Base-by-base conservation (phyloP, 2,888 invertebrate species). In the Lasioglossum morio region DNA sequence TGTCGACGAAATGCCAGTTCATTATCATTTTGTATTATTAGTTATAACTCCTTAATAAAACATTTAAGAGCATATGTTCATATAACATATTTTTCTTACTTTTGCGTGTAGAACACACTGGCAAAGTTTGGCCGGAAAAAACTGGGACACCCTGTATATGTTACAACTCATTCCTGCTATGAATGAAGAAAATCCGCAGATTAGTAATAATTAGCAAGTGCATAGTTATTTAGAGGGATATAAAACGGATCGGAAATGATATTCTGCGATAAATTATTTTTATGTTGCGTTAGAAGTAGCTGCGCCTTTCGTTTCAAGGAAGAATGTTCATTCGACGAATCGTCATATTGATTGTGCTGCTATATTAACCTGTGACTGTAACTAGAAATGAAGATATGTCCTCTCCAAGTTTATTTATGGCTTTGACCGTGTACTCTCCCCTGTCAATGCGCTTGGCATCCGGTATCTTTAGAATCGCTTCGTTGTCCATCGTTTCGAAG, bases 341-440 rank as follows among this genome's bases (percentile, higher is more conserved):
- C 53, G 53, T n/a, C n/a, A 53, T 53, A 53, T 53, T 53, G 53
- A n/a, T n/a, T n/a, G 53, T 53, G 53, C 23, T 53, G 4, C n/a
- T 40, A 40, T 70, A 70, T 40, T 40, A 40, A 96, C 96, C 98
- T 48, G 98, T 98, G 23, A 98, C 97, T 0, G 98, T 98, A 57
- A 98, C 98, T 85, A 98, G 95, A 94, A 98, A 98, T 0, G 98
- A 97, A 4, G 97, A 97, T 0, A 96, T 95, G 93, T 98, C 98
- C 94, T 98, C 98, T 0, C 98, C 98, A 75, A 98, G 96, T 90
- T 96, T 97, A 95, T 98, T 99, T 66, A 96, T 96, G 4, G 98
- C 98, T 88, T 97, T 97, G 48, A 99, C 96, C 92, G 97, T 97
- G 94, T 99, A 99, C 95, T 98, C 98, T 1, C 99, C 99, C 85